Evolutionary conservation across 2,113 vertebrate species (phyloP).

Genomic region (Pseudopipra pipra): DNA sequence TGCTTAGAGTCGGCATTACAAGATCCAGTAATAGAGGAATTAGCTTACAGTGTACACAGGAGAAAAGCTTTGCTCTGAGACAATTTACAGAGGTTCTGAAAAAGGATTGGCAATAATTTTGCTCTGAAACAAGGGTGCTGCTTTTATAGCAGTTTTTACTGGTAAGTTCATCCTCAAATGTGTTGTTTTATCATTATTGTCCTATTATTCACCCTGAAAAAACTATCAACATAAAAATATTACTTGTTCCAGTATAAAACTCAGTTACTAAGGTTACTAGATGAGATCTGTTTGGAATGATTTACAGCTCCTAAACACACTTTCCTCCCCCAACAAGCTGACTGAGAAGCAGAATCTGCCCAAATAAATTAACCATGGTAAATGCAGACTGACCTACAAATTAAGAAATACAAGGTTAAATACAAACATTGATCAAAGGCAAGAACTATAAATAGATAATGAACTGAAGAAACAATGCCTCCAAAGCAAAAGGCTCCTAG

Average conservation of each 20-base stretch:
- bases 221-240: conserved; percentile 31
- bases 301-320: conserved; percentile 40
- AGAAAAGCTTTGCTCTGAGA: conserved; percentile 1
- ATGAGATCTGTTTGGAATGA: conserved; percentile 53
- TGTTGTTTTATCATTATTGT: conserved; percentile 51
- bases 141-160: conserved; percentile 3
- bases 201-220: conserved; percentile 48
- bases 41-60: neutral
- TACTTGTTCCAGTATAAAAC: conserved; percentile 44
- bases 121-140: neutral
- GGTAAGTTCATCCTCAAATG: conserved; percentile 4
- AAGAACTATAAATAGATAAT: conserved; percentile 66
- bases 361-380: conserved; percentile 66
- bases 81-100: neutral
- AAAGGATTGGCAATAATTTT: neutral
- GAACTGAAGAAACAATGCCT: conserved; percentile 52
- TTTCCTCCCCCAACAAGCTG: neutral
- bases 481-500: conserved; percentile 43
- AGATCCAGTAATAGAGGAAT: conserved; percentile 20
- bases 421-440: conserved; percentile 58
- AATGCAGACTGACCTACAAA: conserved; percentile 58
- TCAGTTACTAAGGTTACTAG: conserved; percentile 63
- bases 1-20: neutral
- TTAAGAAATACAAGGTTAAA: conserved; percentile 70
- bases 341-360: conserved; percentile 39